Evolutionary conservation across 2,113 vertebrate species (phyloP).

Genomic region (Sorex araneus): DNA sequence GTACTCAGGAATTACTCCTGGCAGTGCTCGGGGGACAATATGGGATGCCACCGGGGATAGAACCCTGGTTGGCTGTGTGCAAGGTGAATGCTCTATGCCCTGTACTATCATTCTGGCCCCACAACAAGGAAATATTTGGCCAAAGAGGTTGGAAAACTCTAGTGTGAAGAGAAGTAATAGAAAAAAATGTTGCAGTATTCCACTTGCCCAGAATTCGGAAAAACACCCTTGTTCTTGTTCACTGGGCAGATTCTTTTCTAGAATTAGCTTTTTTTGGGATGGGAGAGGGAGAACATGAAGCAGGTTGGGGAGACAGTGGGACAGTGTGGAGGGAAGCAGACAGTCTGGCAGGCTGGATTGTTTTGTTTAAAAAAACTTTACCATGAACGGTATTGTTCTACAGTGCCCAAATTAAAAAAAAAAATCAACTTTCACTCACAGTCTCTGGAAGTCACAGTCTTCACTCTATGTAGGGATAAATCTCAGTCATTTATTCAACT

Average conservation of each 20-base stretch:
- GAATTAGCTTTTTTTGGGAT: background rate
- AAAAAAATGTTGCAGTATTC: background rate
- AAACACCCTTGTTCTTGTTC: background rate
- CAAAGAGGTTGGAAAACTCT: background rate
- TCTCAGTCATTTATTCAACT: accelerated
- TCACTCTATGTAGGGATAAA: background rate
- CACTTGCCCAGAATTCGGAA: slow-evolving; percentile 21
- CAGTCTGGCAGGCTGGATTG: too few relatives aligned
- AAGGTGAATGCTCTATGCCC: too few relatives aligned
- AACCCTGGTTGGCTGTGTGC: too few relatives aligned
- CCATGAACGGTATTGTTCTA: too few relatives aligned
- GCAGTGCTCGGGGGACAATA: too few relatives aligned
- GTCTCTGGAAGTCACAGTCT: background rate
- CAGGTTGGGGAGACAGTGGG: too few relatives aligned
- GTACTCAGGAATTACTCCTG: too few relatives aligned
- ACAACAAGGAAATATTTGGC: background rate
- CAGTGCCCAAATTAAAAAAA: too few relatives aligned
- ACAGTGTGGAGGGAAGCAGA: too few relatives aligned
- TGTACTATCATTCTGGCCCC: background rate
- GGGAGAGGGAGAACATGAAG: too few relatives aligned
- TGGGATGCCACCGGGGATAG: too few relatives aligned
- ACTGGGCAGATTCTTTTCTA: background rate
- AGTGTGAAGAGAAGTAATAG: background rate
- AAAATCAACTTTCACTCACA: background rate
- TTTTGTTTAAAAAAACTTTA: too few relatives aligned